phyloP scores from a whole-genome alignment of 2,888 invertebrate genomes.

The Drosophila stalkeri region DNA sequence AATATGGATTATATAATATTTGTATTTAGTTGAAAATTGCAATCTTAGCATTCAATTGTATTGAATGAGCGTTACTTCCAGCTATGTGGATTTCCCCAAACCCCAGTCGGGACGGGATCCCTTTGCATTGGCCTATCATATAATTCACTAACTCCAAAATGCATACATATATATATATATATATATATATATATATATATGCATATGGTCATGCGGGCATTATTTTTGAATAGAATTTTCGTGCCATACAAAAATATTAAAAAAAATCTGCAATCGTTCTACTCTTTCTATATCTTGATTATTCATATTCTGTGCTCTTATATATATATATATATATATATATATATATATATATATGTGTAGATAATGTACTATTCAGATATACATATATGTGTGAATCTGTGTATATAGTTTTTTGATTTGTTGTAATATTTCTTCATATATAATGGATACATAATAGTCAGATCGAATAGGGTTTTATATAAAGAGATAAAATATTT shows the following conservation, averaged over 20 bases:
- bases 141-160: conserved; percentile 2
- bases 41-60: conserved; percentile 44
- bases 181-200: not conserved
- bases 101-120: not conserved
- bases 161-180: not conserved
- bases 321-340: not conserved
- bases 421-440: not conserved
- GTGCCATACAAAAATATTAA: conserved; percentile 43
- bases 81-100: not conserved
- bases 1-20: conserved; percentile 11
- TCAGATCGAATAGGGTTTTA: not conserved
- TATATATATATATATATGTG: not conserved
- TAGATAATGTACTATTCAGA: not conserved
- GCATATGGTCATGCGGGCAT: not conserved
- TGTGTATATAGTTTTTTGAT: not conserved
- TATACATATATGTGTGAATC: not conserved
- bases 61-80: conserved; percentile 36
- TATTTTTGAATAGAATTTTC: conserved; percentile 7
- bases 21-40: not conserved
- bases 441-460: not conserved
- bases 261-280: conserved; percentile 14
- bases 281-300: not conserved
- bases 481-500: not conserved
- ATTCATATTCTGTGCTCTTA: not conserved
- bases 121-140: conserved; percentile 6